Base-by-base conservation (phyloP, 2,113 vertebrate species). In the Scopus umbretta region DNA sequence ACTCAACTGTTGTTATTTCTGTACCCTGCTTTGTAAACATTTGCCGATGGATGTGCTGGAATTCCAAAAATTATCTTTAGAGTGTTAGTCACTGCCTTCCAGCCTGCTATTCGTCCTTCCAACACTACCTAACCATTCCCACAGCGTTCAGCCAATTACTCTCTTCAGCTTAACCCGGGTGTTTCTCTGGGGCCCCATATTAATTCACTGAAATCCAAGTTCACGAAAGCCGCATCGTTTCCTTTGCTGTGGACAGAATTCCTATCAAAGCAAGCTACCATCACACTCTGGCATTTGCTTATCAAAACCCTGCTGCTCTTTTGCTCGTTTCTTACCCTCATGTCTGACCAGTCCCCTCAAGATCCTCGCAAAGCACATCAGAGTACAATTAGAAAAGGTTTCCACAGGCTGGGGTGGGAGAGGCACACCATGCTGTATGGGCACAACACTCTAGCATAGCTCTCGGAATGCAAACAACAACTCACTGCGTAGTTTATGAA, bases 311-410 rank as follows among this genome's bases (percentile, higher is more conserved):
- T 21, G 4, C 72, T 40, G 47, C 29, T 66, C 30, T 59, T 34
- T 18, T 14, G 22, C 47, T 56, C 1, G 0, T 50, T 90, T 27
- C 42, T 63, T 38, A 32, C 50, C 45, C 45, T 70, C 21, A 3
- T 38, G 25, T 5, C 59, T 2, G 7, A 47, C 25, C 40, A 19
- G 47, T 16, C 65, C 1, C 0, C 61, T 16, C 32, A 1, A 27
- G 34, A 32, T 45, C 34, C 45, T 17, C 1, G 10, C 36, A 13
- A 34, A 11, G n/a, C 11, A 29, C 11, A 1, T 27, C 26, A 10
- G 26, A 26, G 42, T 3, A 17, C 8, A 10, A 17, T 8, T 5
- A 12, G 36, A 4, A 19, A 25, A 34, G 32, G 43, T 38, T 80
- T 43, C 63, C 2, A 7, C 9, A 21, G 52, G 47, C n/a, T 9